Evolutionary conservation across 1,140 invertebrate species (phyloP).

Genomic region (Euura saliciscinereae): DNA sequence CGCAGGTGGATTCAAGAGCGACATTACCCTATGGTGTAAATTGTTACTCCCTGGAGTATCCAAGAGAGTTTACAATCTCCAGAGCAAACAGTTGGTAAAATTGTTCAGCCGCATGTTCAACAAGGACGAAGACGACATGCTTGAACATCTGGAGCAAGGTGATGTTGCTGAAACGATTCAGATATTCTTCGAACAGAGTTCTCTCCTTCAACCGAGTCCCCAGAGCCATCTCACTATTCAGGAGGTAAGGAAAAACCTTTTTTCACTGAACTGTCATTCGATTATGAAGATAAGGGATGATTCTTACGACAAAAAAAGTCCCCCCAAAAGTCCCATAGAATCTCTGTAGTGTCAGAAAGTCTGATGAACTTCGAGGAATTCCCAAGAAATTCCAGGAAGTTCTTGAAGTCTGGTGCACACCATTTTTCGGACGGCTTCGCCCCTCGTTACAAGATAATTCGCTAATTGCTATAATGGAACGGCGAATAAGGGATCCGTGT

Average conservation of each 20-base stretch:
- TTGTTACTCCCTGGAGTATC: constrained; percentile 82
- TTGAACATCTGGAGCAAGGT: constrained; percentile 85
- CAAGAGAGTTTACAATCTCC: constrained; percentile 89
- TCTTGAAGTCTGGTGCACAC: too few species aligned
- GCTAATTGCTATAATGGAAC: too few species aligned
- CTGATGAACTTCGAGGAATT: too few species aligned
- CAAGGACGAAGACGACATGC: constrained; percentile 79
- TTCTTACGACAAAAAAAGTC: too few species aligned
- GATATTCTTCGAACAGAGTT: constrained; percentile 77
- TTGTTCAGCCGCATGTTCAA: constrained; percentile 83
- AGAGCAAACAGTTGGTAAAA: constrained; percentile 90
- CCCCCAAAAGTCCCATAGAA: too few species aligned
- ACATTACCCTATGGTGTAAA: constrained; percentile 82
- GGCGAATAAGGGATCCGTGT: too few species aligned
- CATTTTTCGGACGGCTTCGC: too few species aligned
- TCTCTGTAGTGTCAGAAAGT: too few species aligned
- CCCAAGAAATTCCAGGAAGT: too few species aligned
- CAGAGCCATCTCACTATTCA: constrained; percentile 78
- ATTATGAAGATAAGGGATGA: neutral
- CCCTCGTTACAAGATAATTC: too few species aligned
- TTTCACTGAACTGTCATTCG: neutral
- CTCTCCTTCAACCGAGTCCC: constrained; percentile 62
- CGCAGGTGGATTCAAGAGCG: constrained; percentile 74
- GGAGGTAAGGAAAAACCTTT: constrained; percentile 59
- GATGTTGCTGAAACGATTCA: constrained; percentile 90